phyloP scores from a whole-genome alignment of 2,888 invertebrate genomes.

The Stegophylla sp. region DNA sequence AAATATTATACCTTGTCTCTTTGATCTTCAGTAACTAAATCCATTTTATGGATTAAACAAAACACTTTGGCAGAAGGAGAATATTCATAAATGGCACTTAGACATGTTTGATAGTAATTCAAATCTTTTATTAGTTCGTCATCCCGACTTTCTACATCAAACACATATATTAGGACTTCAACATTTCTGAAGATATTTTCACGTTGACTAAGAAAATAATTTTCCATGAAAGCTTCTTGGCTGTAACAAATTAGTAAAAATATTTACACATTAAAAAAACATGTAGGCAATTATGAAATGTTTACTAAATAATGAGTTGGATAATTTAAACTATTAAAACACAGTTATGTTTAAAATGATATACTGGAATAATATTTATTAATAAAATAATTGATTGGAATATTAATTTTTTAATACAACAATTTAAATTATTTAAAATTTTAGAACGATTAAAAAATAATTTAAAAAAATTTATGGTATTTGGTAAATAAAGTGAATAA shows the following conservation, averaged over 20 bases:
- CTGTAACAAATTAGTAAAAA: background rate
- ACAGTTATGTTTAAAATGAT: no score
- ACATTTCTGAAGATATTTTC: conserved; percentile 99
- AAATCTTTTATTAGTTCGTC: conserved; percentile 93
- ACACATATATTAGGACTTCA: conserved; percentile 97
- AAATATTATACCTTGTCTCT: conserved; percentile 77
- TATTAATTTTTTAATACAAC: no score
- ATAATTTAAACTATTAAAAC: no score
- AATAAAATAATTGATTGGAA: no score
- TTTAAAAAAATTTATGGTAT: no score
- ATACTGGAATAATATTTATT: no score
- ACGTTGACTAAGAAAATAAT: conserved; percentile 96
- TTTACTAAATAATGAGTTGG: background rate
- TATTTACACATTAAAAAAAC: background rate
- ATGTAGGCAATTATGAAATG: background rate
- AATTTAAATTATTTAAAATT: no score
- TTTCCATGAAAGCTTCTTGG: conserved; percentile 99
- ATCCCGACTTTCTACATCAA: conserved; percentile 92
- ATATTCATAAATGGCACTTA: conserved; percentile 94
- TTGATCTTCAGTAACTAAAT: conserved; percentile 93
- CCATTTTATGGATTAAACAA: conserved; percentile 99
- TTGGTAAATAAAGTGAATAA: no score
- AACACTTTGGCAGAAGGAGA: conserved; percentile 98
- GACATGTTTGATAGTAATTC: conserved; percentile 97
- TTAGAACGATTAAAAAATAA: no score